Percentiles rank a stretch among this genome's conserved stretches.
Evolutionary conservation across 2,888 invertebrate species (phyloP).

Genomic region (Teleiodes luculella): DNA sequence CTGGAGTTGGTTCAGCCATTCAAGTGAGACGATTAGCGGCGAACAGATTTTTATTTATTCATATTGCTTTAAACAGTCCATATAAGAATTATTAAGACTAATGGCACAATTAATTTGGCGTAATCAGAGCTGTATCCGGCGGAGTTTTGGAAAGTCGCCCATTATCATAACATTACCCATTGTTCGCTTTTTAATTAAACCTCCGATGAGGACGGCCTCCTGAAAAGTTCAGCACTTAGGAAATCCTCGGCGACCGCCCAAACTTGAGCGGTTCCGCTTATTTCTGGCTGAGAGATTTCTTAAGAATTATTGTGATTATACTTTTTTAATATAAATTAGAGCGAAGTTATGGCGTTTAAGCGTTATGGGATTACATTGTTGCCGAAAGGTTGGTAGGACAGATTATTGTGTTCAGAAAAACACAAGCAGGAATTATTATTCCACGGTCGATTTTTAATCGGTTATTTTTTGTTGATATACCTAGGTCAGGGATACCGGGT

Average conservation of each 20-base stretch:
- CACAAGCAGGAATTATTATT: too few relatives aligned
- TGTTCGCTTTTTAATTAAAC: constrained; percentile 21
- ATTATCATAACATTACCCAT: constrained; percentile 17
- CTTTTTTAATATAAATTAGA: background rate
- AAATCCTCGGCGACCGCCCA: constrained; percentile 10
- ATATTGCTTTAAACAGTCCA: background rate
- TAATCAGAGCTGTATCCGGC: background rate
- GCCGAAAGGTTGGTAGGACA: too few relatives aligned
- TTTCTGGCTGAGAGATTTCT: constrained; percentile 17
- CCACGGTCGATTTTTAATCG: too few relatives aligned
- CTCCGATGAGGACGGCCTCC: constrained; percentile 12
- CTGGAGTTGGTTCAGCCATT: too few relatives aligned
- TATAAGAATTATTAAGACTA: background rate
- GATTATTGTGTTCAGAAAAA: too few relatives aligned
- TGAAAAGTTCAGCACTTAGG: constrained; percentile 18
- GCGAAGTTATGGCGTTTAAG: too few relatives aligned
- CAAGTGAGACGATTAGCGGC: too few relatives aligned
- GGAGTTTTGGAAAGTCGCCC: constrained; percentile 11
- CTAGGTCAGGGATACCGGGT: too few relatives aligned
- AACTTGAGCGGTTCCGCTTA: constrained; percentile 19
- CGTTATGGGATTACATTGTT: too few relatives aligned
- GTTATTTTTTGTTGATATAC: too few relatives aligned
- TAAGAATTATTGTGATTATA: constrained; percentile 11
- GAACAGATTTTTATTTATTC: too few relatives aligned
- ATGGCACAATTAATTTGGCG: background rate